Conservation (phyloP, 2,888 invertebrate genomes). For the Plagodis pulveraria region DNA sequence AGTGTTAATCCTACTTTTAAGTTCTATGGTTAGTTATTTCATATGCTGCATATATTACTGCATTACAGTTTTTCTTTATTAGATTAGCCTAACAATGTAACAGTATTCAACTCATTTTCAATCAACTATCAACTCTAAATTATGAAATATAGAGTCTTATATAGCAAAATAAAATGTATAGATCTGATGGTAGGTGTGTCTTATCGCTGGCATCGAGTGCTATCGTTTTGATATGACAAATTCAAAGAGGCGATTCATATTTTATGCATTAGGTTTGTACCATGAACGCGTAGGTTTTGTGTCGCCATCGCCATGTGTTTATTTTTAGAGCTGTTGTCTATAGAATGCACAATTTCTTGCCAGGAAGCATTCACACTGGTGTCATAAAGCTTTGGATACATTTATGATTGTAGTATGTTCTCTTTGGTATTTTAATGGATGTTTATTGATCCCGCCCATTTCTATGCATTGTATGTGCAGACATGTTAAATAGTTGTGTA, state of each 20-base stretch:
- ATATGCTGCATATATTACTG: neutral
- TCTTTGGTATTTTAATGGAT: neutral
- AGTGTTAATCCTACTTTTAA: no score
- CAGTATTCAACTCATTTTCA: neutral
- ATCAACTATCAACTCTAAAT: slow-evolving; percentile 5
- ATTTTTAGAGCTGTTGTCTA: slow-evolving; percentile 35
- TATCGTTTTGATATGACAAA: slow-evolving; percentile 74
- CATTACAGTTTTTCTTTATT: slow-evolving; percentile 31
- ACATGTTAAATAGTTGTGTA: no score
- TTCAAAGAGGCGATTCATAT: slow-evolving; percentile 76
- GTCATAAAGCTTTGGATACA: slow-evolving; percentile 11
- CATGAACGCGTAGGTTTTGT: slow-evolving; percentile 51
- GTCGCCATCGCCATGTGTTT: slow-evolving; percentile 42
- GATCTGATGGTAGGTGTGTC: slow-evolving; percentile 49
- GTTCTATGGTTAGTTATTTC: no score
- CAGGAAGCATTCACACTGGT: slow-evolving; percentile 18
- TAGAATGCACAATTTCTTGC: slow-evolving; percentile 23
- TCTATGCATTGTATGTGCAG: no score
- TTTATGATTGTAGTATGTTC: neutral
- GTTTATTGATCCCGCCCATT: neutral
- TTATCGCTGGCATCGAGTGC: slow-evolving; percentile 57
- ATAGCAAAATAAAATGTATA: neutral
- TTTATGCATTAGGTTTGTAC: slow-evolving; percentile 73
- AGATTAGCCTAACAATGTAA: slow-evolving; percentile 23
- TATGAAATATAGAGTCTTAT: neutral